Conservation (phyloP, 2,888 invertebrate genomes). For the Megaustenia siamemsis region DNA sequence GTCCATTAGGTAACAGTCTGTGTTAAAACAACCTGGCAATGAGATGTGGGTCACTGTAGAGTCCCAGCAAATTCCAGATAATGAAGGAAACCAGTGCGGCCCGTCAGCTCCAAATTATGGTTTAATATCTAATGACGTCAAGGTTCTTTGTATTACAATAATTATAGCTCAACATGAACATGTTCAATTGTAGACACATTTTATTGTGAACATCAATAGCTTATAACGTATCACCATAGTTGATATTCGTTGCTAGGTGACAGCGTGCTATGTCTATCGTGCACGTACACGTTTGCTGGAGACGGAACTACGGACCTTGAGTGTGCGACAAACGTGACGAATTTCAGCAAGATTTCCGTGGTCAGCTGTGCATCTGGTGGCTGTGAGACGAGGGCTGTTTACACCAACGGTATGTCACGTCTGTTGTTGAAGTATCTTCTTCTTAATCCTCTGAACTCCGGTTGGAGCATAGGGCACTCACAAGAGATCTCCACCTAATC, state of each 20-base stretch:
- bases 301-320: conserved; percentile 17
- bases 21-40: too few relatives aligned
- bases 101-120: too few relatives aligned
- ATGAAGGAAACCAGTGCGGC: too few relatives aligned
- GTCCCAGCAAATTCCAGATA: too few relatives aligned
- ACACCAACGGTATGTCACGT: background rate
- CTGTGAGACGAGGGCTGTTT: conserved; percentile 2
- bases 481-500: too few relatives aligned
- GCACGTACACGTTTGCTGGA: conserved; percentile 40
- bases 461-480: too few relatives aligned
- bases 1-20: too few relatives aligned
- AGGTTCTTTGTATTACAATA: background rate
- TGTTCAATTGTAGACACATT: too few relatives aligned
- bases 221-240: background rate
- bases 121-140: background rate
- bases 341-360: background rate
- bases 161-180: too few relatives aligned
- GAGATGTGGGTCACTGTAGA: too few relatives aligned
- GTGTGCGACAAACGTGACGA: conserved; percentile 23
- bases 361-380: background rate
- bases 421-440: too few relatives aligned
- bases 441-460: too few relatives aligned
- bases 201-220: background rate
- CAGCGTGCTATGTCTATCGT: background rate
- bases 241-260: background rate